A percentile compares a stretch with the other conserved stretches of the same genome.
These are phyloP conservation scores for Oceanites oceanicus DNA, from an alignment of 2,113 vertebrate genomes.

Conservation along the genomic window DNA sequence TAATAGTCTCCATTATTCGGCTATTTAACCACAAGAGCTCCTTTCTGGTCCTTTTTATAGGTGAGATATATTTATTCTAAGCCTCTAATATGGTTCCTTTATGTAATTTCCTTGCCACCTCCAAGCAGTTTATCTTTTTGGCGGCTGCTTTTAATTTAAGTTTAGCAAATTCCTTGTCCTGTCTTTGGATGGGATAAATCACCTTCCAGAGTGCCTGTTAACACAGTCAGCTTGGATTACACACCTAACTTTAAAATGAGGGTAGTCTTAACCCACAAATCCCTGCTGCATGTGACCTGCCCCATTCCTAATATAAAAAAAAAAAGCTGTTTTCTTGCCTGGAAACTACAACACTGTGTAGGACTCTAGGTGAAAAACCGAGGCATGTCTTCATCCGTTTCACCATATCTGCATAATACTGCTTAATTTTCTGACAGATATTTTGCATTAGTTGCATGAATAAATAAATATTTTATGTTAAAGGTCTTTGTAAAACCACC, in stretches of 20 bases:
- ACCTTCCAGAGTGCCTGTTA: not conserved
- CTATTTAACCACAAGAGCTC: not conserved
- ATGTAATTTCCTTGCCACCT: constrained; percentile 15
- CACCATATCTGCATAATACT: not conserved
- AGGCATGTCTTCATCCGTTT: not conserved
- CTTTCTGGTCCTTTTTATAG: not conserved
- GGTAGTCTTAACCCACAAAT: not conserved
- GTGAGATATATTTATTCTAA: constrained; percentile 5
- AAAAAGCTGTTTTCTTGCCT: not conserved
- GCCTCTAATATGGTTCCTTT: not conserved
- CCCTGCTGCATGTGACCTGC: not conserved
- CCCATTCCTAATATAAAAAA: not conserved
- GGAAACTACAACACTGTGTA: not conserved
- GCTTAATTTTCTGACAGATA: not conserved
- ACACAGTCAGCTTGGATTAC: not conserved
- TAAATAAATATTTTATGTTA: not conserved
- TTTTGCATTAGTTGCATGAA: not conserved
- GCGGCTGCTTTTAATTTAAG: not conserved
- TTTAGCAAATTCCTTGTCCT: not conserved
- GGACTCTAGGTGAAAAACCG: not conserved
- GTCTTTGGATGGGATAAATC: constrained; percentile 3
- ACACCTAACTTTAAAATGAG: not conserved
- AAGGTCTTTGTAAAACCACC: not conserved
- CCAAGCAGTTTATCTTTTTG: constrained; percentile 22
- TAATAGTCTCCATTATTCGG: not conserved